Evolutionary conservation across 2,888 invertebrate species (phyloP), one percentile per base, ranked within the genome.

Genomic region (Oscheius onirici): DNA sequence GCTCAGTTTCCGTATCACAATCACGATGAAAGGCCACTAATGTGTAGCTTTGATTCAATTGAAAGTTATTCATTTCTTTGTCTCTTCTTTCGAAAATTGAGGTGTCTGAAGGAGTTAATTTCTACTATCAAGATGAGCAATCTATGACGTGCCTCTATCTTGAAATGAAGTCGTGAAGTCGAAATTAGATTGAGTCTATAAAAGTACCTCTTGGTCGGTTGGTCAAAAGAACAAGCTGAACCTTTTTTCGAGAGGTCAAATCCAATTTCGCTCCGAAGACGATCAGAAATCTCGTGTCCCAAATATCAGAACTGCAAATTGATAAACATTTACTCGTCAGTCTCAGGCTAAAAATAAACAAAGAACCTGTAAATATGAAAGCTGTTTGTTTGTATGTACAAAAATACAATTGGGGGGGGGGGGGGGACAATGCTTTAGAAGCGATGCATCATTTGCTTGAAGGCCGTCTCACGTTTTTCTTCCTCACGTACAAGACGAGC

Each of bases 1-100:
- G 5, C 20, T 13, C 15, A 43, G 20, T 26, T 63, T 63, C 63
- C 63, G 44, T 44, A 28, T 40, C 63, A 63, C 26, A 63, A 46
- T 41, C 41, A 11, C 17, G 60, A 63, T 63, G 63, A 63, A 63
- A 63, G 63, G 63, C 63, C 15, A 17, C 63, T 63, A 63, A 63
- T 63, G 63, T 63, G 34, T 34, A 34, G 34, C n/a, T n/a, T n/a
- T 34, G 34, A 3, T 8, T 8, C 8, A 3, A 34, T 34, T 34
- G 34, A 34, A 34, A 34, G 8, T 34, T 34, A 34, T 34, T 34
- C 34, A 6, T 34, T 8, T 34, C 34, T 34, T 8, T 3, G 5
- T 8, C 8, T 8, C 34, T 3, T 34, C 8, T 34, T 34, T 6
- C 34, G 34, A 34, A 34, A 34, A 34, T 8, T 34, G 34, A 34